Evolutionary conservation across 2,113 vertebrate species (phyloP).

Genomic region (Ursus arctos): DNA sequence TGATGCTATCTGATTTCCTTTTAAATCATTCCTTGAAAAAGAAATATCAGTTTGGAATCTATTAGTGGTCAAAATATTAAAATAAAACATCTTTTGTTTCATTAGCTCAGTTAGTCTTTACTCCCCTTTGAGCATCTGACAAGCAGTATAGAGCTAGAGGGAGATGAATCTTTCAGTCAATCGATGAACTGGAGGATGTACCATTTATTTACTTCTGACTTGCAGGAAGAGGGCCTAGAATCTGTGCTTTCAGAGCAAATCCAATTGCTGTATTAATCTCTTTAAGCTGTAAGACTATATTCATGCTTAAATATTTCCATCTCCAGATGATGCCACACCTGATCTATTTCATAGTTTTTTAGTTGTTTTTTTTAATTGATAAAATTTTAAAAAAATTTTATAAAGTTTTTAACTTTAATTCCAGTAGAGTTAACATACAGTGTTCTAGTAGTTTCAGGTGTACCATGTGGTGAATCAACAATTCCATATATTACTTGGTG

Average conservation of each 20-base stretch:
- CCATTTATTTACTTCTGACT: neutral
- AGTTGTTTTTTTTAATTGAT: neutral
- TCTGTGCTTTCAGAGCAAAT: constrained; percentile 18
- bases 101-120: constrained; percentile 43
- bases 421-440: neutral
- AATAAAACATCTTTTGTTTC: constrained; percentile 63
- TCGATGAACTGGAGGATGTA: neutral
- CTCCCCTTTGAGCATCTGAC: constrained; percentile 23
- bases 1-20: constrained; percentile 63
- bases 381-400: neutral
- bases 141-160: neutral
- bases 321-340: neutral
- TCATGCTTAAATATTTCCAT: neutral
- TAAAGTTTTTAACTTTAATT: neutral
- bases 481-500: neutral
- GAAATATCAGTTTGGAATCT: neutral
- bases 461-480: neutral
- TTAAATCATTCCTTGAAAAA: constrained; percentile 59
- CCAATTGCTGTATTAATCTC: neutral
- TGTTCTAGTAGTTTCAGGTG: neutral
- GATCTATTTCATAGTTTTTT: neutral
- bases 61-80: constrained; percentile 32
- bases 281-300: neutral
- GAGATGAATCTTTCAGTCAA: neutral
- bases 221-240: neutral